phyloP scores from a whole-genome alignment of 2,113 vertebrate species.

The Grammomys surdaster region DNA sequence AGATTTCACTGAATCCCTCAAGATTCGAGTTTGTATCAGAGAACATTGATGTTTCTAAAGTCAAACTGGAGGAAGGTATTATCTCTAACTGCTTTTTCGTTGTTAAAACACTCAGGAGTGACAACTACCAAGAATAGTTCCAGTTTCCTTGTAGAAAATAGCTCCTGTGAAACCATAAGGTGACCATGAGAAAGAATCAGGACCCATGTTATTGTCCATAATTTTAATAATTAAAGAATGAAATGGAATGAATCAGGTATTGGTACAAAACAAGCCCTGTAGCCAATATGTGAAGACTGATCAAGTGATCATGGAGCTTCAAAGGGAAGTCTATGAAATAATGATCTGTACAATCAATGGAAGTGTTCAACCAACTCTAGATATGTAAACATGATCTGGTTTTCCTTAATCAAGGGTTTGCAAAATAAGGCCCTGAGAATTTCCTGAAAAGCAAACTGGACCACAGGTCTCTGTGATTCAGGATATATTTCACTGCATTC shows the following conservation, averaged over 20 bases:
- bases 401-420: constrained; percentile 8
- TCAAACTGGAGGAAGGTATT: background rate
- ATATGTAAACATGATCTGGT: background rate
- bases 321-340: constrained; percentile 48
- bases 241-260: background rate
- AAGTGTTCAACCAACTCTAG: background rate
- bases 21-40: background rate
- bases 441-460: background rate
- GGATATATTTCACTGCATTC: background rate
- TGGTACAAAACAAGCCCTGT: background rate
- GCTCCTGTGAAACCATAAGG: background rate
- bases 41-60: background rate
- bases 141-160: background rate
- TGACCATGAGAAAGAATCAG: background rate
- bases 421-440: background rate
- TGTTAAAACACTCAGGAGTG: background rate
- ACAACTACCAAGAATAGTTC: background rate
- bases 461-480: background rate
- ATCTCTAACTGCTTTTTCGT: background rate
- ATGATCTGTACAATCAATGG: background rate
- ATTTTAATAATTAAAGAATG: background rate
- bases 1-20: background rate
- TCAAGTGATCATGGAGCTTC: background rate
- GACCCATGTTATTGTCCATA: background rate
- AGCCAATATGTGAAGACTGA: background rate